Evolutionary conservation across 2,888 invertebrate species (phyloP).

Genomic region (Eristalis intricaria): DNA sequence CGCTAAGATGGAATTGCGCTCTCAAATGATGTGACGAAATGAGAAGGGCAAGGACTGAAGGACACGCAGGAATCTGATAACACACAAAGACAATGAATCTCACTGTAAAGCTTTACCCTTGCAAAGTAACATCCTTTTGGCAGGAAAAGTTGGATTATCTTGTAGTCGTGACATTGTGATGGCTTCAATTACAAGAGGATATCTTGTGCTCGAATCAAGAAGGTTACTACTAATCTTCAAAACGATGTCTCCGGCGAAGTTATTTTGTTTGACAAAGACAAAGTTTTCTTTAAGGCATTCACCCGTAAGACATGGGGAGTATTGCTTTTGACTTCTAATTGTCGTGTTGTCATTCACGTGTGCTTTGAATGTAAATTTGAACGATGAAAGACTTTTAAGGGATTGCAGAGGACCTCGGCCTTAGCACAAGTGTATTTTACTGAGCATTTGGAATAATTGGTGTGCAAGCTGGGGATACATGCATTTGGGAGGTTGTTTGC

Average conservation of each 20-base stretch:
- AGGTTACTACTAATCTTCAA: conserved; percentile 1
- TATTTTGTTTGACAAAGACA: not conserved
- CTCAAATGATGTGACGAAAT: not conserved
- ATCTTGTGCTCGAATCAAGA: not conserved
- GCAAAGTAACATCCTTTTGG: conserved; percentile 1
- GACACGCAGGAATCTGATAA: not conserved
- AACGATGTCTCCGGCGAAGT: not conserved
- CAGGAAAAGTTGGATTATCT: not conserved
- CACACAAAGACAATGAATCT: not conserved
- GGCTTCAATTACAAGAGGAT: not conserved
- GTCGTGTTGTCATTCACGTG: not conserved
- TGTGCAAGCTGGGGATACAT: not conserved
- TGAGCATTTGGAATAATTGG: not conserved
- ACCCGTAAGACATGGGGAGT: not conserved
- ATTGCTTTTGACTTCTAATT: not conserved
- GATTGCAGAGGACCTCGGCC: not conserved
- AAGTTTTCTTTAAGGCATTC: not conserved
- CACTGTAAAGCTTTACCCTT: not conserved
- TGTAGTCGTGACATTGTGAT: not conserved
- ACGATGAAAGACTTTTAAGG: not conserved
- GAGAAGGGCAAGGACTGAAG: not conserved
- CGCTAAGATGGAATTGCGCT: not conserved
- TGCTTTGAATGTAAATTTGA: not conserved
- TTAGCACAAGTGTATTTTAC: not conserved
- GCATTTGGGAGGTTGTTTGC: not conserved